These are phyloP conservation scores for Halyomorpha halys DNA, from an alignment of 1,140 invertebrate species.

Conservation along the genomic window DNA sequence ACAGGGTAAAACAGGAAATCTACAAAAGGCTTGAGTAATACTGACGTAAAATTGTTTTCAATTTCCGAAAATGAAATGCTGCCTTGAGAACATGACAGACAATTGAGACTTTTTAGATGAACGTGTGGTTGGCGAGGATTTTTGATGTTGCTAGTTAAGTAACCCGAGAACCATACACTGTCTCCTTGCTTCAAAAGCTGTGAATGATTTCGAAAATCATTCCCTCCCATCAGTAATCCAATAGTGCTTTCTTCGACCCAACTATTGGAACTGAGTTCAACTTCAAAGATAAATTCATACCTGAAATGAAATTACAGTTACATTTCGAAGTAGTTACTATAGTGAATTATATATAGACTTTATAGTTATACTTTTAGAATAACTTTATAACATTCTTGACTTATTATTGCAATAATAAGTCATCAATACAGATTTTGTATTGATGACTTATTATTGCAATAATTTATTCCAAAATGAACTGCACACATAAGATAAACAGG, in stretches of 20 bases:
- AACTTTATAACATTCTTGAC: too few species aligned
- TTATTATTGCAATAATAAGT: too few species aligned
- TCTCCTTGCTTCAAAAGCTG: not conserved
- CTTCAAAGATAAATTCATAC: constrained; percentile 7
- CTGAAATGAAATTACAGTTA: not conserved
- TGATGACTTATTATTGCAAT: too few species aligned
- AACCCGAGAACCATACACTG: constrained; percentile 9
- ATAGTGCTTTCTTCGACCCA: not conserved
- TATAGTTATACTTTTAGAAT: too few species aligned
- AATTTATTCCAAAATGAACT: too few species aligned
- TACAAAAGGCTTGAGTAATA: not conserved
- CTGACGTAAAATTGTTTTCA: not conserved
- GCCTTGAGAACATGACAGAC: not conserved
- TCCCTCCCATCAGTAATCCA: not conserved
- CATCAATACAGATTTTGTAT: too few species aligned
- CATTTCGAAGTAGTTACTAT: too few species aligned
- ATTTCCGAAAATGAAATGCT: not conserved
- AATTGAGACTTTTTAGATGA: not conserved
- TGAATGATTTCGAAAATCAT: not conserved
- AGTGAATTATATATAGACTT: too few species aligned
- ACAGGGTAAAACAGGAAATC: not conserved
- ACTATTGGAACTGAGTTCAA: not conserved
- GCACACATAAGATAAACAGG: too few species aligned
- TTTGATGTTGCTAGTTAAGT: not conserved
- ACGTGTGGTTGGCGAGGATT: not conserved